A percentile compares a stretch with the other conserved stretches of the same genome.
These are phyloP conservation scores for Trissoscelio sp. DNA, from an alignment of 2,888 invertebrate species.

Conservation along the genomic window DNA sequence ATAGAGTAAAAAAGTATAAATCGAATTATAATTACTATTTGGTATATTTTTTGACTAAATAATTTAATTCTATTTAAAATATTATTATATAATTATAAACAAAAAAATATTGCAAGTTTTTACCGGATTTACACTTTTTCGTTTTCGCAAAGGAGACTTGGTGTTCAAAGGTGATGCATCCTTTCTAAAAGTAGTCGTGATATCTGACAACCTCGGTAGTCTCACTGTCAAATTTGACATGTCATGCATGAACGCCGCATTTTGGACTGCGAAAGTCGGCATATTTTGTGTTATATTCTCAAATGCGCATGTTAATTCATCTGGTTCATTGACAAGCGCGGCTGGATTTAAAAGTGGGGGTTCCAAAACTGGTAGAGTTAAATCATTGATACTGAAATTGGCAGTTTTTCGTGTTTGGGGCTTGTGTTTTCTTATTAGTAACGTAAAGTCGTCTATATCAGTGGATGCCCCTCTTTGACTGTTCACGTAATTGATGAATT, in stretches of 20 bases:
- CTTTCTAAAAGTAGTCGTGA: constrained; percentile 14
- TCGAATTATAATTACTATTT: too few relatives aligned
- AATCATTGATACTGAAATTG: constrained; percentile 75
- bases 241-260: constrained; percentile 30
- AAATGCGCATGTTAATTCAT: constrained; percentile 60
- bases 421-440: constrained; percentile 71
- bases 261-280: constrained; percentile 18
- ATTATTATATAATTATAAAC: too few relatives aligned
- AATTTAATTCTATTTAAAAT: too few relatives aligned
- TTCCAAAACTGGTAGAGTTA: constrained; percentile 75
- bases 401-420: constrained; percentile 29
- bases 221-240: constrained; percentile 2
- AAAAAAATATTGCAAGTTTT: too few relatives aligned
- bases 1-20: too few relatives aligned
- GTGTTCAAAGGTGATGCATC: constrained; percentile 1
- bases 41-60: too few relatives aligned
- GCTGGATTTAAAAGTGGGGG: constrained; percentile 64
- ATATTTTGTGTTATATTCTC: constrained; percentile 32
- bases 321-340: too few relatives aligned
- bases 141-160: constrained; percentile 34
- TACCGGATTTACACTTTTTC: constrained; percentile 32
- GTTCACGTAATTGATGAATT: constrained; percentile 60
- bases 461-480: constrained; percentile 50
- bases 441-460: constrained; percentile 78
- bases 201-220: constrained; percentile 31